Evolutionary conservation across 2,113 vertebrate genomes (phyloP).

Genomic region (Lepus europaeus): DNA sequence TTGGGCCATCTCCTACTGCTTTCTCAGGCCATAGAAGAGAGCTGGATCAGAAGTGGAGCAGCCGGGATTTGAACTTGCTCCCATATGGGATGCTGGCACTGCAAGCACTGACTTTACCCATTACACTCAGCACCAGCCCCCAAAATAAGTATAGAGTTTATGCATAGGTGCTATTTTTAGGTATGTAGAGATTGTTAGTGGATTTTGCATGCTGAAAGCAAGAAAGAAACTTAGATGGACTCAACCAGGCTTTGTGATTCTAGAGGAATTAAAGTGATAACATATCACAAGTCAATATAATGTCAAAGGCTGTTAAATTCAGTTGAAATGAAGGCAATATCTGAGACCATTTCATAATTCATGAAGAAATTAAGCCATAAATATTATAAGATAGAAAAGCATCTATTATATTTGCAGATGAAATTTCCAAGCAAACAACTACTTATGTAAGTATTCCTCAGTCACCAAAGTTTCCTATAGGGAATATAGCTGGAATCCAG

Average conservation of each 20-base stretch:
- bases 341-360: slow-evolving; percentile 11
- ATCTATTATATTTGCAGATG: background rate
- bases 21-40: no score
- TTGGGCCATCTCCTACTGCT: no score
- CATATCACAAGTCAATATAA: background rate
- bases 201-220: background rate
- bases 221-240: background rate
- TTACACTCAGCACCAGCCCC: no score
- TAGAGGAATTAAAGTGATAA: slow-evolving; percentile 3
- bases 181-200: background rate
- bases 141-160: background rate
- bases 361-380: background rate
- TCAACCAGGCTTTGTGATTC: background rate
- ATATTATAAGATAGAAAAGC: background rate
- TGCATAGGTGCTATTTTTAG: background rate
- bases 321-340: background rate
- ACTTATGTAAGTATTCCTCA: background rate
- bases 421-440: background rate
- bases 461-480: background rate
- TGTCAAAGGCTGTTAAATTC: background rate
- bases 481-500: background rate
- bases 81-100: no score
- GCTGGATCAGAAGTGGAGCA: no score
- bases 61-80: no score
- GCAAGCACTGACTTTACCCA: no score